A percentile compares a stretch with the other conserved stretches of the same genome.
Conservation (phyloP, 1,140 invertebrate genomes). For the Lethrus apterus region DNA sequence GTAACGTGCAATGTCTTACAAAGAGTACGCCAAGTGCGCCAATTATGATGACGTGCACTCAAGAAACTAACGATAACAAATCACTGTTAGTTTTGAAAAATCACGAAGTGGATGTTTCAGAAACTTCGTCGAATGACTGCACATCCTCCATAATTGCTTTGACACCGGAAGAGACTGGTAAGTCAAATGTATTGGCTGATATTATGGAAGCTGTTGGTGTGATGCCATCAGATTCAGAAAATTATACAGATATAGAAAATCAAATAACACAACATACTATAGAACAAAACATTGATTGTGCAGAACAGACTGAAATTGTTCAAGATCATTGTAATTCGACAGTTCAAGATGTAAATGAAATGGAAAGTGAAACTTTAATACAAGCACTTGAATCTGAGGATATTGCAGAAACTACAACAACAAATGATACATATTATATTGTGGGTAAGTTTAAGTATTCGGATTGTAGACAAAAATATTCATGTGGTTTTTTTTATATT, state of each 20-base stretch:
- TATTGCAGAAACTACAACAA: too few species aligned
- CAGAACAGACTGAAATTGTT: not conserved
- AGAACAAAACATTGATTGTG: not conserved
- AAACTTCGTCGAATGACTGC: too few species aligned
- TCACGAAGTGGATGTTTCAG: not conserved
- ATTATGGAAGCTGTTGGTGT: constrained; percentile 2
- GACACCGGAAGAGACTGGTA: not conserved
- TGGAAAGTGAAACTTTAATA: too few species aligned
- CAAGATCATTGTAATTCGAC: too few species aligned
- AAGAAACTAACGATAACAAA: constrained; percentile 8
- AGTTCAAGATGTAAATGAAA: too few species aligned
- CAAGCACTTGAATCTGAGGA: too few species aligned
- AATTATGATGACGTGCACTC: constrained; percentile 13
- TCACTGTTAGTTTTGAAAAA: constrained; percentile 9
- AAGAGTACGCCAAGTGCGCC: constrained; percentile 12
- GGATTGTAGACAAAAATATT: too few species aligned
- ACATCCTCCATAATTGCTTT: not conserved
- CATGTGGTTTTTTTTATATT: too few species aligned
- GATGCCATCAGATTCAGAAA: constrained; percentile 4
- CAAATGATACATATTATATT: too few species aligned
- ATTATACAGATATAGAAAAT: constrained; percentile 7
- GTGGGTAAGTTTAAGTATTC: too few species aligned
- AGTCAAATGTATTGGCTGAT: constrained; percentile 4
- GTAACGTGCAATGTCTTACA: constrained; percentile 11
- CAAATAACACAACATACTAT: constrained; percentile 7